Evolutionary conservation across 2,888 invertebrate species (phyloP).

Genomic region (Microctonus brassicae): DNA sequence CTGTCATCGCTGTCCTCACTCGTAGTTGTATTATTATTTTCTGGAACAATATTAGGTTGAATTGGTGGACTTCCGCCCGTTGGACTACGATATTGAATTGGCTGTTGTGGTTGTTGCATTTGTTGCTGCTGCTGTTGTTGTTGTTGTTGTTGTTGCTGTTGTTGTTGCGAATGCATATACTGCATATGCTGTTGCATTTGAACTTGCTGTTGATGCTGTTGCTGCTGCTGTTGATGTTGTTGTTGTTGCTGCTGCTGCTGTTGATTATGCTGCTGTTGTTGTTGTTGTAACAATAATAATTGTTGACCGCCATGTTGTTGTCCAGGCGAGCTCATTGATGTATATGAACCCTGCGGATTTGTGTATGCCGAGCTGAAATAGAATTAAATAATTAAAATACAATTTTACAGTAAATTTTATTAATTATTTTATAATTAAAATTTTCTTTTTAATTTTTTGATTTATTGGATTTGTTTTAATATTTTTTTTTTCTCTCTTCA

Average conservation of each 20-base stretch:
- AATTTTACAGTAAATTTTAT: slow-evolving; percentile 28
- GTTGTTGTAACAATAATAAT: slow-evolving; percentile 71
- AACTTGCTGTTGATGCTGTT: slow-evolving; percentile 61
- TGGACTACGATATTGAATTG: slow-evolving; percentile 72
- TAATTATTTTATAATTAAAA: slow-evolving; percentile 10
- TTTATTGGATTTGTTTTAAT: background rate
- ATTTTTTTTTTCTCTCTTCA: background rate
- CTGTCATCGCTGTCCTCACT: slow-evolving; percentile 92
- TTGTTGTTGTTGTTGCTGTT: slow-evolving; percentile 51
- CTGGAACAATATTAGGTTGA: slow-evolving; percentile 69
- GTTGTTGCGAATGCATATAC: slow-evolving; percentile 60
- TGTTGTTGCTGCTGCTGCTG: slow-evolving; percentile 51
- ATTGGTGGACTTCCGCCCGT: slow-evolving; percentile 74
- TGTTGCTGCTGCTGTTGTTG: slow-evolving; percentile 34
- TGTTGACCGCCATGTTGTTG: slow-evolving; percentile 75
- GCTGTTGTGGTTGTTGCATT: slow-evolving; percentile 66
- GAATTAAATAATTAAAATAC: background rate
- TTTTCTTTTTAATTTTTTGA: background rate
- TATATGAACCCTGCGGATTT: slow-evolving; percentile 71
- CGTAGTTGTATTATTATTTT: slow-evolving; percentile 77
- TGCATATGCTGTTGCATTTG: slow-evolving; percentile 61
- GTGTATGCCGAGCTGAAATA: slow-evolving; percentile 67
- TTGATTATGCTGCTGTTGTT: slow-evolving; percentile 67
- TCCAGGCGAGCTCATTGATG: slow-evolving; percentile 75
- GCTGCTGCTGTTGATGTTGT: slow-evolving; percentile 57